A percentile compares a stretch with the other conserved stretches of the same genome.
phyloP scores from a whole-genome alignment of 1,140 invertebrate genomes.

The Rhagoletis pomonella region DNA sequence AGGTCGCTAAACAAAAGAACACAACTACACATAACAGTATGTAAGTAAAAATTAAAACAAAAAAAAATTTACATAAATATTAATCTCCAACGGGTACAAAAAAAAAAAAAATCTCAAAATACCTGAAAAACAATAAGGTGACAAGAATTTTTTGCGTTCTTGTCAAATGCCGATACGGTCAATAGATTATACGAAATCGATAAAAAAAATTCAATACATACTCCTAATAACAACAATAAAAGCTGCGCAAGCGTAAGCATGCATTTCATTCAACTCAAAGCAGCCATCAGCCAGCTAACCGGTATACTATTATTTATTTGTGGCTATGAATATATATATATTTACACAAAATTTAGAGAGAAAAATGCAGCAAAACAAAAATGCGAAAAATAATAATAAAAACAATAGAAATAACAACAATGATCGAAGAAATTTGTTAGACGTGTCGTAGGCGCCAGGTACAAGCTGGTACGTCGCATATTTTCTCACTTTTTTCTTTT shows the following conservation, averaged over 20 bases:
- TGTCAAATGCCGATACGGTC: not conserved
- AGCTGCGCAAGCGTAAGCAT: not conserved
- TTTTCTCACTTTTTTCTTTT: not conserved
- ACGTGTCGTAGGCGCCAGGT: slow-evolving; percentile 32
- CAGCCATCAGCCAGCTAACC: not conserved
- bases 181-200: not conserved
- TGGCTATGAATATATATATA: not conserved
- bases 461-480: slow-evolving; percentile 40
- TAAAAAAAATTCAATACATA: not conserved
- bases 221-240: not conserved
- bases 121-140: not conserved
- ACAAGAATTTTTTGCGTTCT: slow-evolving; percentile 6
- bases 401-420: not conserved
- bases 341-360: not conserved
- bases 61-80: not conserved
- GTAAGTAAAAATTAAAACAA: not conserved
- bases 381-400: not conserved
- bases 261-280: slow-evolving; percentile 42
- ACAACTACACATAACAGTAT: not conserved
- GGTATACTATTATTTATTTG: slow-evolving; percentile 3
- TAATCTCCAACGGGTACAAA: not conserved
- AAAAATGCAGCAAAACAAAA: slow-evolving; percentile 37
- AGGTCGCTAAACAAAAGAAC: not conserved
- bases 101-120: not conserved
- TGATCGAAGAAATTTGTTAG: slow-evolving; percentile 13